Evolutionary conservation across 2,888 invertebrate species (phyloP), one percentile per base, ranked within the genome.

Genomic region (Elmis aenea): DNA sequence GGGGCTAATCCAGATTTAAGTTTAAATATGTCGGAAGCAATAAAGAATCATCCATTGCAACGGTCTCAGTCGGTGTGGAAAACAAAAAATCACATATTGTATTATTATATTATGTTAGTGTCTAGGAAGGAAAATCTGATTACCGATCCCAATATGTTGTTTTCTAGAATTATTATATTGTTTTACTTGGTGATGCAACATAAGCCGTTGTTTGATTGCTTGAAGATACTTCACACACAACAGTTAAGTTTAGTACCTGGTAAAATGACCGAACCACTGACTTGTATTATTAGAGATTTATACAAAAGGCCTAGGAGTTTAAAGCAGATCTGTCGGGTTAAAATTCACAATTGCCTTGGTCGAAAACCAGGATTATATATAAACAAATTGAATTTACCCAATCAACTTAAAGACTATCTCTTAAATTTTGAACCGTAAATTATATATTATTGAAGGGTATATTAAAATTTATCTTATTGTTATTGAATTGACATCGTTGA

Each of bases 1-100:
- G 84, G 85, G 31, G 85, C 83, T 23, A 77, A 85, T 70, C 82
- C 84, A 9, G 80, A 83, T 57, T 69, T 81, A 36, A 75, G 75
- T 50, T 70, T 82, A 20, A 68, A 64, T 45, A 67, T 69, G 55
- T 62, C 67, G 2, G 69, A 69, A 57, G 66, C 65, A 48, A 62
- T 68, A 50, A 66, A 66, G 39, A 62, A 59, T 39, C 64, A 66
- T 42, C 61, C 62, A 8, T 42, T 59, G 26, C 62, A 61, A 41
- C 46, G 45, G 31, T 56, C 62, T 38, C 62, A 65, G 38, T 67
- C 69, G 42, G 61, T 75, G 32, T 77, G 77, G 66, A 75, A 77
- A 54, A 73, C 74, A 8, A 70, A 75, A 45, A 75, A 75, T 56
- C 74, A 77, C 67, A 76, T 81, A 48, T 69, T 82, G 28, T 82